Base-by-base conservation (phyloP, 2,888 invertebrate species). In the Callinectes sapidus region DNA sequence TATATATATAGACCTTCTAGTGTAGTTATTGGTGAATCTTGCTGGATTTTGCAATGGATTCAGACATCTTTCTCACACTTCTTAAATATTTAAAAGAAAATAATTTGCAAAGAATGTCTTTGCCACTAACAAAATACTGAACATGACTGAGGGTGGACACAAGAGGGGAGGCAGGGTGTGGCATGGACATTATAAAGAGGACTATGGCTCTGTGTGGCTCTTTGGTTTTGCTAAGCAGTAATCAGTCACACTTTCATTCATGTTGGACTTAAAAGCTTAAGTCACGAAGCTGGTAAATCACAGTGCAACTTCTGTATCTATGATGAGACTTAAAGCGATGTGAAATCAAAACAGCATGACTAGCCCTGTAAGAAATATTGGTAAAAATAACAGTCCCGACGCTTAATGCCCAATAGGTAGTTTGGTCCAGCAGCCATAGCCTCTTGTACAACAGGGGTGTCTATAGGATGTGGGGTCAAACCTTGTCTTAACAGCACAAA, bases 1-100 rank as follows among this genome's bases (percentile, higher is more conserved):
- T 81, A 81, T 32, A 81, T 81, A 35, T 81, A 81, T 81, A 81
- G 32, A 81, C 87, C 92, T n/a, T n/a, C n/a, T 92, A 86, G 66
- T 32, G 54, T 90, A 87, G 88, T 81, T 88, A 92, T 91, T 71
- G 66, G 91, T 87, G 66, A 92, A 92, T 85, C 85, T 90, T 92
- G 39, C 66, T 92, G 89, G 66, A 90, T 86, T 90, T 48, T 77
- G 90, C 87, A 87, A 90, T 89, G 71, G 86, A 92, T 92, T 92
- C 92, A 92, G 92, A 92, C 92, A 92, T 92, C 92, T 92, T 92
- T 90, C 90, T 86, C 90, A 92, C 90, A 90, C 77, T 90, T 86
- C 90, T 90, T 35, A 32, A 48, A 55, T 88, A 55, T 88, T 55
- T 92, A 90, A 85, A 66, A 92, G 77, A 88, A 77, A 86, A 61